Evolutionary conservation across 1,140 invertebrate genomes (phyloP), one percentile per base, ranked within the genome.

Genomic region (Leptinotarsa lineolata): DNA sequence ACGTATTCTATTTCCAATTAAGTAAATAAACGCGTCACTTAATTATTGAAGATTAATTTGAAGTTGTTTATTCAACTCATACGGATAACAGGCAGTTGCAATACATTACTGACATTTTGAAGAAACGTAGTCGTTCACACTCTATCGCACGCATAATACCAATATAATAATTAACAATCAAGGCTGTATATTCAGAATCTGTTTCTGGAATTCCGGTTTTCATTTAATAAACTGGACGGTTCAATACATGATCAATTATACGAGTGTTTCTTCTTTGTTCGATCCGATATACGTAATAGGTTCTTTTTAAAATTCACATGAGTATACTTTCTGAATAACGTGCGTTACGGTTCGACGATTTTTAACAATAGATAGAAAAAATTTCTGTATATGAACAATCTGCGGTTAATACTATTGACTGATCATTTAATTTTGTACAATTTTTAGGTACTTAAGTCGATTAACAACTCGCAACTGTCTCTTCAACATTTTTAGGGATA

Each of bases 161-260:
- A 66, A 66, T 66, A 66, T 39, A 66, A 39, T 66, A 66, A 66
- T 66, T 66, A 66, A 66, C 64, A 39, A 66, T 69, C 68, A 69
- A 69, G 68, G 68, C 21, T 48, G 46, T 54, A 21, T 48, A 22
- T 69, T 69, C 48, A 39, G 39, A 69, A 59, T 69, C 68, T 69
- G 21, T 69, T 69, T 59, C 68, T 68, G 66, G 66, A 68, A 68
- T 68, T 68, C 66, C 66, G 66, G 66, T 68, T 68, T 68, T 68
- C 66, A 68, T 68, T 68, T 68, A 21, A 54, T 46, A 48, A 68
- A 68, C 39, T 46, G 11, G 20, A 46, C 30, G 30, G 30, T 68
- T 48, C 66, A 68, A 68, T 68, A 68, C 45, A 21, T 48, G 30
- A 68, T 68, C 44, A 48, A 68, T 68, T 48, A 48, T 46, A 46